A percentile compares a stretch with the other conserved stretches of the same genome.
Conservation (phyloP, 23 tunicate genomes). For the Trididemnum clinides region DNA sequence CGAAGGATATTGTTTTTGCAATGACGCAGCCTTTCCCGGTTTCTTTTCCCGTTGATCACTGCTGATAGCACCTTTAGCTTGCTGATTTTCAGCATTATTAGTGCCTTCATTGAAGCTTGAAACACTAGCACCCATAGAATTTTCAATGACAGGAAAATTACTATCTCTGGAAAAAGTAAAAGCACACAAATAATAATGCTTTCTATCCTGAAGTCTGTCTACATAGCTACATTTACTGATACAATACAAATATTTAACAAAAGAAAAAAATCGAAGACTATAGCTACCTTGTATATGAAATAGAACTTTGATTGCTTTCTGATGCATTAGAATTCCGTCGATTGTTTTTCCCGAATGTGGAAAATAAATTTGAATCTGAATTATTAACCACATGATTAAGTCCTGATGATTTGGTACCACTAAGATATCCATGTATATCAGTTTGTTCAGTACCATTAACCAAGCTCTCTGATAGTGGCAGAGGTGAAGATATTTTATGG, state of each 20-base stretch:
- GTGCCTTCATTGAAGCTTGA: background rate
- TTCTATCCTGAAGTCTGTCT: too few relatives aligned
- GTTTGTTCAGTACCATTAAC: conserved; percentile 64
- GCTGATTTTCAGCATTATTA: background rate
- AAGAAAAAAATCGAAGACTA: background rate
- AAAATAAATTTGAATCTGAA: conserved; percentile 61
- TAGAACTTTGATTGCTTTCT: conserved; percentile 56
- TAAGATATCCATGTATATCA: background rate
- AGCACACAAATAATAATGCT: too few relatives aligned
- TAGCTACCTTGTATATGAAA: conserved; percentile 21
- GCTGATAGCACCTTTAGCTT: background rate
- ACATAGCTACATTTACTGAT: too few relatives aligned
- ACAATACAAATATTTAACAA: too few relatives aligned
- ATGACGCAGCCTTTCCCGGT: background rate
- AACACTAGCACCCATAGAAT: conserved; percentile 7
- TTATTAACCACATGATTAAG: conserved; percentile 1
- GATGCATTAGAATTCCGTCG: conserved; percentile 70
- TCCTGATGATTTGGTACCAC: background rate
- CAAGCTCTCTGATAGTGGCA: conserved; percentile 23
- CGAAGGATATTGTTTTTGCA: conserved; percentile 62
- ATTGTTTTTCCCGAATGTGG: conserved; percentile 10
- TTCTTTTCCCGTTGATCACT: background rate
- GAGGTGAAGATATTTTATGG: conserved; percentile 61
- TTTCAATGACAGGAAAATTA: background rate
- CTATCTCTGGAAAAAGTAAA: background rate